Evolutionary conservation across 2,888 invertebrate species (phyloP), one percentile per base, ranked within the genome.

Genomic region (Meiosimyza decipiens): DNA sequence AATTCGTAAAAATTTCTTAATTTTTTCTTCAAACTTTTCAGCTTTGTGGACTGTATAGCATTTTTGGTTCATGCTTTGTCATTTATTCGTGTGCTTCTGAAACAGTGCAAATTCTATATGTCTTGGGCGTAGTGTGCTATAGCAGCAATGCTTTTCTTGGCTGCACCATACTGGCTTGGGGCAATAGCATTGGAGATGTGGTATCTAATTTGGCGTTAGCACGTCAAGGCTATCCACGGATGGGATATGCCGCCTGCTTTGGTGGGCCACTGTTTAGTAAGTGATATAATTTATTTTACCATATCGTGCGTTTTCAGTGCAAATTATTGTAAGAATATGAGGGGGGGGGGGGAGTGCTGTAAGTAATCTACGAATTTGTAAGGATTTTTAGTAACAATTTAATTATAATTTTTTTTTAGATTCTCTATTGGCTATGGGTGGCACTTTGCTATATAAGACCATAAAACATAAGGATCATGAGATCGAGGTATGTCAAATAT

Each of bases 191-290:
- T 62, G 83, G 83, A 47, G 83, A 85, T 71, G 67, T 84, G 49
- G 88, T 92, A 75, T 88, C 92, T 2, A 90, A 91, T 81, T 81
- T 90, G 0, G 84, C 90, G 7, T 88, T 92, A 78, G 91, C 92
- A 1, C 85, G 87, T 68, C 89, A 89, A 78, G 92, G 92, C 2
- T 91, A 89, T 81, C 90, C 91, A 0, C 87, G 89, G 73, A 92
- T 92, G 91, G 92, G 90, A 1, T 90, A 90, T 79, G 89, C 91
- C 0, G 92, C 92, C 0, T 92, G 91, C 73, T 91, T 91, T 81
- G 92, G 92, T 18, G 92, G 92, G 7, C 92, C 92, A 2, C 85
- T 92, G 72, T 91, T 92, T 80, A 92, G 90, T 91, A 87, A 78
- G 74, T 73, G 9, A 40, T 40, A 9, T 40, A 62, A 18, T 28